Evolutionary conservation across 1,140 invertebrate species (phyloP).

Genomic region (Drosophila obscura): DNA sequence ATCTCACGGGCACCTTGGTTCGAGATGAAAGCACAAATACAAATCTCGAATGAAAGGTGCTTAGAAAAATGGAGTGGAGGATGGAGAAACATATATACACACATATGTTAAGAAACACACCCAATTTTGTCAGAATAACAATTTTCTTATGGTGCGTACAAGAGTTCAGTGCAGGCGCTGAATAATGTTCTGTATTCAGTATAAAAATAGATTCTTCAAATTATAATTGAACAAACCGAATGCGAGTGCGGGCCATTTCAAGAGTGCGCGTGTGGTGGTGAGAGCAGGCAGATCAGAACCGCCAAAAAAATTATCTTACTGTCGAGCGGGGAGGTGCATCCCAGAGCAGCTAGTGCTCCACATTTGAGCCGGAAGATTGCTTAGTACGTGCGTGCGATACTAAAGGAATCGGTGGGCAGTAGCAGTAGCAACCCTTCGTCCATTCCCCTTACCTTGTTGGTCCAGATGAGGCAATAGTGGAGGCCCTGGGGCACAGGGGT

Average conservation of each 20-base stretch:
- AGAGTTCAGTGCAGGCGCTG: constrained; percentile 40
- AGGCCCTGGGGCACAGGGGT: constrained; percentile 10
- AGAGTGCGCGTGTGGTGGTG: constrained; percentile 7
- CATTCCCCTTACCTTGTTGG: constrained; percentile 49
- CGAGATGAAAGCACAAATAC: too few species aligned
- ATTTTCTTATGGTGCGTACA: constrained; percentile 3
- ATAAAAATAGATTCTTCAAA: constrained; percentile 60
- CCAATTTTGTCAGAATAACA: too few species aligned
- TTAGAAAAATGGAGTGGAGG: not conserved
- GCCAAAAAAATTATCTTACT: too few species aligned
- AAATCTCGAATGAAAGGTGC: too few species aligned
- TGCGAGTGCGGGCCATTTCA: constrained; percentile 25
- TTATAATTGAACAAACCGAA: constrained; percentile 62
- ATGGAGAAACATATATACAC: too few species aligned
- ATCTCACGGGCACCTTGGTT: too few species aligned
- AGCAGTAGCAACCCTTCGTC: constrained; percentile 23
- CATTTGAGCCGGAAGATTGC: constrained; percentile 32
- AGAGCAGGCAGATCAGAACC: constrained; percentile 10
- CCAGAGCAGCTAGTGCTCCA: constrained; percentile 36
- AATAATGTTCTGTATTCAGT: constrained; percentile 39
- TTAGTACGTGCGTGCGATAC: constrained; percentile 26
- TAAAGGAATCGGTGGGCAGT: constrained; percentile 22
- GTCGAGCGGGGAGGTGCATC: not conserved
- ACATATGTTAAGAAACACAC: too few species aligned
- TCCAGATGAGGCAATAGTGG: constrained; percentile 9